Base-by-base conservation (phyloP, 2,113 vertebrate species). In the Cottus gobio region DNA sequence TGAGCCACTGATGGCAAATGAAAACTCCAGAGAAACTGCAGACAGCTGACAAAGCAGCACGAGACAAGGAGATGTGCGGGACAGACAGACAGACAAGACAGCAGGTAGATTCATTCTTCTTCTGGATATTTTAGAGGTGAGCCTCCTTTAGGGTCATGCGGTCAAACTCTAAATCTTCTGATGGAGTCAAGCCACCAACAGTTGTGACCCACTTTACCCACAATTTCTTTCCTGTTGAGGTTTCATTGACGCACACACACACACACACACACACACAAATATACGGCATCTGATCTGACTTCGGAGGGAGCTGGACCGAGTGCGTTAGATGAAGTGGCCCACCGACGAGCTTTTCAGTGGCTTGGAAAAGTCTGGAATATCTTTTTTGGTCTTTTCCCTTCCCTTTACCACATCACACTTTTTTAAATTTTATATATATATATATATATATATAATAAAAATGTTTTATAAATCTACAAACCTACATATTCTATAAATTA, bases 401-500 rank as follows among this genome's bases (percentile, higher is more conserved):
- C 75, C 37, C 79, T 52, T 87, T 57, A 63, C 46, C 34, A 77
- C 34, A 60, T 4, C 79, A 74, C 3, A 57, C 54, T 77, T 73
- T 39, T 78, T 76, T 36, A 36, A 36, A 37, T 11, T 37, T 42
- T 36, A 8, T 46, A 44, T 16, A 46, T 3, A 44, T 44, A 16
- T 20, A 30, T 60, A 34, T 36, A 61, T 42, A 48, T 60, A 52
- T 52, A 72, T 86, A 93, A 93, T 90, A 89, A 91, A 93, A 90
- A 83, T 11, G 5, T 10, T 73, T 77, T 88, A 92, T 74, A 93
- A 93, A 92, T 77, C 87, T 91, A 92, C 84, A 91, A 92, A 90
- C 77, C 62, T 78, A 77, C 57, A 86, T 74, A 54, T 84, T 90
- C 71, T 90, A 85, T 87, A 93, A 93, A 90, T 88, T 87, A 87